Evolutionary conservation across 2,888 invertebrate genomes (phyloP), one percentile per base, ranked within the genome.

Genomic region (Drosophila barbarae): DNA sequence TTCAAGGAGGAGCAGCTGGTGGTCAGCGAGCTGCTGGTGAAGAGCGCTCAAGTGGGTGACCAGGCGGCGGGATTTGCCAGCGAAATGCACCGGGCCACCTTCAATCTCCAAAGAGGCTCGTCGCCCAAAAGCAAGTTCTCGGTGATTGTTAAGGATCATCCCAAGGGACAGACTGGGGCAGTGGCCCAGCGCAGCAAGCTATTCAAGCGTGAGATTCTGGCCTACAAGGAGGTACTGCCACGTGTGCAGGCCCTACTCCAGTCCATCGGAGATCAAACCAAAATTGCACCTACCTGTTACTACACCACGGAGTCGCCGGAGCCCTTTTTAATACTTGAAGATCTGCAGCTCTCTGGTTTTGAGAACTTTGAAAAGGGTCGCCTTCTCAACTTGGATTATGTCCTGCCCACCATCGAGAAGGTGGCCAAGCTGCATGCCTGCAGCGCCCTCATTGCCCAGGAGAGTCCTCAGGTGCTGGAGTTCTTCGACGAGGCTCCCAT

Each of bases 381-480:
- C 26, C 91, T 92, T 15, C 88, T 93, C 12, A 92, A 92, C 81
- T 84, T 91, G 61, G 88, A 90, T 26, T 92, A 92, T 73, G 89
- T 90, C 53, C 74, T 90, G 54, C 84, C 90, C 47, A 90, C 91
- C 3, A 76, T 92, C 5, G 89, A 90, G 59, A 91, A 91, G 79
- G 74, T 93, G 61, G 92, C 91, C 2, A 90, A 89, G 74, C 87
- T 92, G 63, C 93, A 93, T 74, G 92, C 92, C 3, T 90, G 91
- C 41, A 91, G 92, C 0, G 89, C 86, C 4, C 76, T 88, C 3
- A 73, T 89, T 12, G 82, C 86, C 30, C 68, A 82, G 34, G 67
- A 87, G 15, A 85, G 78, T 72, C 81, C 87, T 0, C 76, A 84
- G 36, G 77, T 87, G 1, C 77, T 89, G 76, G 85, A 89, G 51